Percentiles rank a stretch among this genome's conserved stretches.
Conservation (phyloP, 2,797 vertebrate genomes). For the Artibeus lituratus region DNA sequence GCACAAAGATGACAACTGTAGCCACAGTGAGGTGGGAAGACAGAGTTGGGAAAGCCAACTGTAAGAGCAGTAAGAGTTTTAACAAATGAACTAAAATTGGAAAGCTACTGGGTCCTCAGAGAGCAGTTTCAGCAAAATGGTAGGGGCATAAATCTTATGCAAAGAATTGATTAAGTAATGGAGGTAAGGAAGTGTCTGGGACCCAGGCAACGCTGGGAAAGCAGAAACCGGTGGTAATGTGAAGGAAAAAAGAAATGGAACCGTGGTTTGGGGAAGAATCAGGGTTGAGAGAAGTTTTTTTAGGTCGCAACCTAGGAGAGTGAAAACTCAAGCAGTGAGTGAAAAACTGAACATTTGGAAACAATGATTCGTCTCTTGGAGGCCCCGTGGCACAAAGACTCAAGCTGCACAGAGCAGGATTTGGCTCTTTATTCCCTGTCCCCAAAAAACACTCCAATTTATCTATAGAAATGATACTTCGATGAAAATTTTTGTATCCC, state of each 20-base stretch:
- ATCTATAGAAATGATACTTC: neutral
- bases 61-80: neutral
- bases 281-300: neutral
- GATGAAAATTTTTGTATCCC: neutral
- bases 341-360: neutral
- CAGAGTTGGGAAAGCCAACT: neutral
- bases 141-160: neutral
- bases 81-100: neutral
- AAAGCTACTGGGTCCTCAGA: neutral
- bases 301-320: neutral
- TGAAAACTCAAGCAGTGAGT: neutral
- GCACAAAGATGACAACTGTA: neutral
- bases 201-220: neutral
- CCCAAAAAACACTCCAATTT: neutral
- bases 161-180: neutral
- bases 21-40: neutral
- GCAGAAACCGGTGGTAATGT: neutral
- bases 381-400: neutral
- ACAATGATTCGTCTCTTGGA: neutral
- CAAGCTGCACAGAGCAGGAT: fast-evolving
- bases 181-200: neutral
- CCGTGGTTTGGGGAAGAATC: neutral
- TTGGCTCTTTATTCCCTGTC: neutral
- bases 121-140: neutral
- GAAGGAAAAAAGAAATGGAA: neutral